Percentiles rank a stretch among this genome's conserved stretches.
Evolutionary conservation across 2,888 invertebrate genomes (phyloP).

Genomic region (Xylophagus ater): DNA sequence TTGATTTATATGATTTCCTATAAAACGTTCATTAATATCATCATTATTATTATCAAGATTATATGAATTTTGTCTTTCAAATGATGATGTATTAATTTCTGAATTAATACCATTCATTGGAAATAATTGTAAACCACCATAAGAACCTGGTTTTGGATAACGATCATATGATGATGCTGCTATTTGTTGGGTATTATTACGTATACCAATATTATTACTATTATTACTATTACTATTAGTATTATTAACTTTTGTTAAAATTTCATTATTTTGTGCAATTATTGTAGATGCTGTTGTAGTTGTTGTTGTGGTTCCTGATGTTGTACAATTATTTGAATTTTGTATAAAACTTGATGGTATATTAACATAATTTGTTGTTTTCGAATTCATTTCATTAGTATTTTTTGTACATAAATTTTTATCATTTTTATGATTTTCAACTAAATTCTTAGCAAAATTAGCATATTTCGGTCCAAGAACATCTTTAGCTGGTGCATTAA

Average conservation of each 20-base stretch:
- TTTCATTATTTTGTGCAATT: slow-evolving; percentile 23
- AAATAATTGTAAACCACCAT: slow-evolving; percentile 33
- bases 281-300: slow-evolving; percentile 2
- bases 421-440: slow-evolving; percentile 40
- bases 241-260: slow-evolving; percentile 32
- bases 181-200: slow-evolving; percentile 18
- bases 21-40: not conserved
- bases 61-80: too few species aligned
- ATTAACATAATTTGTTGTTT: slow-evolving; percentile 27
- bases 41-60: not conserved
- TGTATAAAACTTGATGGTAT: slow-evolving; percentile 25
- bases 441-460: slow-evolving; percentile 49
- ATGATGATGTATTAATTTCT: slow-evolving; percentile 36
- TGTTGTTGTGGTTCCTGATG: slow-evolving; percentile 10
- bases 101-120: slow-evolving; percentile 37
- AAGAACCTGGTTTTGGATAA: slow-evolving; percentile 36
- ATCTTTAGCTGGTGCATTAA: slow-evolving; percentile 71
- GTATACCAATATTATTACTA: slow-evolving; percentile 4
- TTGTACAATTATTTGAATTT: slow-evolving; percentile 16
- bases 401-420: slow-evolving; percentile 28
- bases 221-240: slow-evolving; percentile 16
- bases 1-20: not conserved
- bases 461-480: slow-evolving; percentile 57
- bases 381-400: slow-evolving; percentile 26
- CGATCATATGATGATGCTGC: slow-evolving; percentile 32